Evolutionary conservation across 1,140 invertebrate species (phyloP), one percentile per base, ranked within the genome.

Genomic region (Eurosta solidaginis): DNA sequence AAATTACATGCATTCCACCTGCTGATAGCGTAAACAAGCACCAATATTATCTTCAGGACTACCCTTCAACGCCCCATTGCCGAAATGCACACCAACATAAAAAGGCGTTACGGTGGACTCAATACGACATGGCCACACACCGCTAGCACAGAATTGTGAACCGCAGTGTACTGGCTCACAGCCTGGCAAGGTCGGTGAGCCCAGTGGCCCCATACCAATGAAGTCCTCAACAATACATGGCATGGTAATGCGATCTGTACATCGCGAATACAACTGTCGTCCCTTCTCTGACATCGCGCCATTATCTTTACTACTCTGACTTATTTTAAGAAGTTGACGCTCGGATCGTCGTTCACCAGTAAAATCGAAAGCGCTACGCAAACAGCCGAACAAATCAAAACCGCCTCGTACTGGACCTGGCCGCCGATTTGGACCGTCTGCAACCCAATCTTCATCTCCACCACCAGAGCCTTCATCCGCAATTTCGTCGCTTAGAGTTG

Each of bases 161-260:
- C 94, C 94, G 82, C 94, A 96, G 81, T 94, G 94, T 47, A 93
- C 91, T 6, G 94, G 90, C 47, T 85, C 83, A 76, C 87, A 88
- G 6, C 84, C 83, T 0, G 84, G 83, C 40, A 87, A 29, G 17
- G 59, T 68, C 6, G 59, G 36, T 9, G 59, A 40, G 12, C 59
- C 59, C 0, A 83, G 82, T 36, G 83, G 77, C 0, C 86, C 84
- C 29, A 94, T 93, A 88, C 91, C 91, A 76, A 95, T 90, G 83
- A 95, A 94, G 84, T 95, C 94, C 82, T 95, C 94, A 54, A 93
- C 92, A 81, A 95, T 94, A 82, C 94, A 95, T 0, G 94, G 93
- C 86, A 95, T 92, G 1, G 94, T 91, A 50, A 95, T 91, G 47
- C 92, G 90, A 83, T 96, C 93, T 2, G 88, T 88, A 82, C 94